Base-by-base conservation (phyloP, 2,888 invertebrate species). In the Eupelmus urozonus region DNA sequence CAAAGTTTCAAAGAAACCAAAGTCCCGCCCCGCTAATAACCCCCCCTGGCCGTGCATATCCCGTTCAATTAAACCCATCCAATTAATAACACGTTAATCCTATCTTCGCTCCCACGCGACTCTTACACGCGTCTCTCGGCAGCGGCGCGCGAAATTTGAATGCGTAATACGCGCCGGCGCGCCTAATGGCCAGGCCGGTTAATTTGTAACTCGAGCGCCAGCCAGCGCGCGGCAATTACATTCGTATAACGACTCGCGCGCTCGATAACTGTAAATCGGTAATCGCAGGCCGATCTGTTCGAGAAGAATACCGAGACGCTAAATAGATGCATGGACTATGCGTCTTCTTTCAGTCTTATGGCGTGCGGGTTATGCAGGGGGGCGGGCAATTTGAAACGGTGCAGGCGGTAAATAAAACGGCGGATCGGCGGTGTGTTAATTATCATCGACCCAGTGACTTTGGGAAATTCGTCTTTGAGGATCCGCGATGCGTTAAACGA, bases 221-320 rank as follows among this genome's bases (percentile, higher is more conserved):
- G n/a, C 2, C 5, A 25, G 57, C 69, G n/a, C n/a, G n/a, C n/a
- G 9, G 34, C 34, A 34, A 76, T 76, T 76, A 76, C 49, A 76
- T 51, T 69, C 9, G 9, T 27, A 42, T 71, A 76, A 76, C 65
- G 70, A 9, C 34, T 34, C 3, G 70, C n/a, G n/a, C n/a, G n/a
- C n/a, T 34, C 51, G 27, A 49, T 77, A 77, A 77, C 76, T 72
- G 76, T 77, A 77, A 51, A 42, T 42, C 34, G 9, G 16, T 71
- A 77, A 71, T 71, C 71, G 66, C 60, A 2, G 34, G 7, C 9
- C 34, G 51, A 67, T 66, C 23, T 23, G 57, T 59, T 51, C 7
- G 25, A 34, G 9, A 27, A 53, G 42, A 55, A 34, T 51, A 49
- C 29, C n/a, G n/a, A n/a, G n/a, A n/a, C n/a, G n/a, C n/a, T n/a